These are phyloP conservation scores for Pelodytes ibericus DNA, from an alignment of 2,797 vertebrate genomes.

Conservation along the genomic window DNA sequence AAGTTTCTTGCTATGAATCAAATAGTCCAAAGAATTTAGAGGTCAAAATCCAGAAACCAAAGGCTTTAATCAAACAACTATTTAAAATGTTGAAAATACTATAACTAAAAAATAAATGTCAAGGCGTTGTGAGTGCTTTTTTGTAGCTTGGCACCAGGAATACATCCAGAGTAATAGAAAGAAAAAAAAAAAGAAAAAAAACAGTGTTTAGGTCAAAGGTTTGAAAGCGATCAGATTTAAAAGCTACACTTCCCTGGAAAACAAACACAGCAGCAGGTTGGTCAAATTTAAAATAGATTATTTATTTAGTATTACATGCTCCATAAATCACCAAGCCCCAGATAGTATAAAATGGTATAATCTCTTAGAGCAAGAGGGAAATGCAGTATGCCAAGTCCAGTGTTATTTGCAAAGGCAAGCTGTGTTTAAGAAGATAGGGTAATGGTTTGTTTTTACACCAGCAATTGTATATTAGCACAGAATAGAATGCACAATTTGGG, in stretches of 20 bases:
- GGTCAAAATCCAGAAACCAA: too few relatives aligned
- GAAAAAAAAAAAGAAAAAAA: too few relatives aligned
- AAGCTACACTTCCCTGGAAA: constrained; percentile 20
- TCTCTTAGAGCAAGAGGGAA: constrained; percentile 1
- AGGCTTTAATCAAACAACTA: too few relatives aligned
- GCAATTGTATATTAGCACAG: not conserved
- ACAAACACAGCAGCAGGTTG: constrained; percentile 11
- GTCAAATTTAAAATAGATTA: constrained; percentile 22
- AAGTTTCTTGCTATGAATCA: too few relatives aligned
- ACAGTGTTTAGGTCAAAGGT: constrained; percentile 6
- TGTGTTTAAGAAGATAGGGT: not conserved
- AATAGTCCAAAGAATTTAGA: too few relatives aligned
- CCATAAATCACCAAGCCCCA: constrained; percentile 26
- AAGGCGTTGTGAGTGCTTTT: too few relatives aligned
- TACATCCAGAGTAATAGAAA: too few relatives aligned
- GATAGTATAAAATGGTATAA: constrained; percentile 19
- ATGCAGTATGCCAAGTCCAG: not conserved
- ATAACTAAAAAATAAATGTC: too few relatives aligned
- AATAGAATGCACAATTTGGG: not conserved
- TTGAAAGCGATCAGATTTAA: constrained; percentile 15
- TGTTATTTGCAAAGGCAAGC: not conserved
- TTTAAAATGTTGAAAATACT: too few relatives aligned
- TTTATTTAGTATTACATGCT: constrained; percentile 29
- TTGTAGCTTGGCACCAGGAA: too few relatives aligned
- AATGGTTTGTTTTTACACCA: not conserved